Percentiles rank a stretch among this genome's conserved stretches.
These are phyloP conservation scores for Trichogramma pretiosum DNA, from an alignment of 1,140 invertebrate species.

Conservation along the genomic window DNA sequence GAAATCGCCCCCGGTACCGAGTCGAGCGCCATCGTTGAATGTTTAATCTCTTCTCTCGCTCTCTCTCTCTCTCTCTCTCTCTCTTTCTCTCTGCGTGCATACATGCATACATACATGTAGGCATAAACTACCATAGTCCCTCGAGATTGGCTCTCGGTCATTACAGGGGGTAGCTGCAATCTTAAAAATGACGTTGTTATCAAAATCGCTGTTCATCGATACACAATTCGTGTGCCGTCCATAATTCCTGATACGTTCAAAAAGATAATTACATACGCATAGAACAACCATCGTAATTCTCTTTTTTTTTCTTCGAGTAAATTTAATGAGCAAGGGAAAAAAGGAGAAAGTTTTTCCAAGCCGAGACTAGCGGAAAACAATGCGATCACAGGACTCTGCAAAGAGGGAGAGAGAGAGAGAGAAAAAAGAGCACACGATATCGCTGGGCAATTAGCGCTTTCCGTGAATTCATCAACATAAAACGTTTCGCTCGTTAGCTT, in stretches of 20 bases:
- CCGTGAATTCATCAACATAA: slow-evolving; percentile 18
- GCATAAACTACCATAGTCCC: slow-evolving; percentile 24
- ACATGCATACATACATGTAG: slow-evolving; percentile 17
- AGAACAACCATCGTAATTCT: too few relatives aligned
- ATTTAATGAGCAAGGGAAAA: too few relatives aligned
- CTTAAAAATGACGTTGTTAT: too few relatives aligned
- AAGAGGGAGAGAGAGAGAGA: slow-evolving; percentile 21
- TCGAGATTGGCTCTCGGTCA: slow-evolving; percentile 25
- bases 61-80: slow-evolving; percentile 9
- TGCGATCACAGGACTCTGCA: too few relatives aligned
- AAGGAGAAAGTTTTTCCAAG: too few relatives aligned
- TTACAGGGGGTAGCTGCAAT: too few relatives aligned
- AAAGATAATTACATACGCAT: too few relatives aligned
- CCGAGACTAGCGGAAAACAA: too few relatives aligned
- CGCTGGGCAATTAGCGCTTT: slow-evolving; percentile 20
- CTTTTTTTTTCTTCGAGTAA: too few relatives aligned
- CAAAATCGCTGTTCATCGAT: too few relatives aligned
- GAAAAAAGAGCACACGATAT: slow-evolving; percentile 28
- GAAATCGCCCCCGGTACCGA: slow-evolving; percentile 29
- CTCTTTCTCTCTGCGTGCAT: slow-evolving; percentile 20
- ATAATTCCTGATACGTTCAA: too few relatives aligned
- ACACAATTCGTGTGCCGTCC: too few relatives aligned
- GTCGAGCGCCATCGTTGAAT: slow-evolving; percentile 32
- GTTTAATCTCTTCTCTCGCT: slow-evolving; percentile 30
- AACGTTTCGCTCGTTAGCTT: slow-evolving; percentile 16